Evolutionary conservation across 2,888 invertebrate species (phyloP), one percentile per base, ranked within the genome.

Genomic region (Tipula vernalis): DNA sequence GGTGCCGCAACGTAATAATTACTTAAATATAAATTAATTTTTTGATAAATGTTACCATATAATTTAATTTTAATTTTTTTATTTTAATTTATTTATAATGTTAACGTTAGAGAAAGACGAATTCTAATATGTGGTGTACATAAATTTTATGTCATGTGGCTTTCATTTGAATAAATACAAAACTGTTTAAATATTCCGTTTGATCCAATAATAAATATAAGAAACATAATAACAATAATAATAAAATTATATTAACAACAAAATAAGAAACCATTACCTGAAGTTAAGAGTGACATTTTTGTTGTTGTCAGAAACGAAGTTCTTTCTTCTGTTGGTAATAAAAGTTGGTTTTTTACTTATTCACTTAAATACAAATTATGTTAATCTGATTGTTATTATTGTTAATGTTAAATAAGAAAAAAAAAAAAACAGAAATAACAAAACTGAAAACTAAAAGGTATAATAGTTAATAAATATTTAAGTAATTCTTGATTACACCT

Each of bases 371-470:
- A 71, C 28, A 71, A 71, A 71, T 71, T 71, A 71, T 71, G 71
- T 71, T 71, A 71, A 71, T 71, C 71, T 71, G 71, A 71, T 71
- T 71, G 71, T 71, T 71, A 71, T 71, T 71, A 71, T 71, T 71
- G 71, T 71, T 71, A 71, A 71, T 71, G 71, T 18, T 71, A 71
- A n/a, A 10, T 28, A 71, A 39, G 5, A 39, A 39, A 39, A 39
- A 39, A 6, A 39, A 39, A 39, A 39, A 39, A n/a, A n/a, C n/a
- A 28, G 28, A 51, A 51, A 51, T 51, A 71, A 71, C 71, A 71
- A 71, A 71, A 71, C 71, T 71, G 71, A 71, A 28, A 71, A 28
- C 71, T 71, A 71, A 71, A 71, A 71, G 10, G 5, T 71, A 15
- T 51, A 15, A 51, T 51, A 8, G 51, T 51, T 28, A 71, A 71